Evolutionary conservation across 2,797 vertebrate genomes (phyloP).

Genomic region (Epinephelus awoara): DNA sequence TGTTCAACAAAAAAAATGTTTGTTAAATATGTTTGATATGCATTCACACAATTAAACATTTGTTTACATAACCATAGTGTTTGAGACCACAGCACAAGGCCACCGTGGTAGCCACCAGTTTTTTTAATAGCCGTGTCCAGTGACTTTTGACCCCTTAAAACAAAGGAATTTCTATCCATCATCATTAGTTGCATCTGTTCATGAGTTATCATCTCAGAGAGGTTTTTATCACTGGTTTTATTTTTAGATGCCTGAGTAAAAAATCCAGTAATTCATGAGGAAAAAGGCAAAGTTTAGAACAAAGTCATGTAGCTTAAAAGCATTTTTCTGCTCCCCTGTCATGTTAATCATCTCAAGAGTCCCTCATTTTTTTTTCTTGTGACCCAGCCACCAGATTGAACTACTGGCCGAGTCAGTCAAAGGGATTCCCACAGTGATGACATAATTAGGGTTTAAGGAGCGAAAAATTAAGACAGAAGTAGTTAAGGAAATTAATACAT

Average conservation of each 20-base stretch:
- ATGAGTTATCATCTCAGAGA: not conserved
- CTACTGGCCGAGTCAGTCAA: not conserved
- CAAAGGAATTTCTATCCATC: not conserved
- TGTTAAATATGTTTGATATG: conserved; percentile 82
- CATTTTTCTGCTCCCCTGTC: not conserved
- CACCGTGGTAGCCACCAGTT: not conserved
- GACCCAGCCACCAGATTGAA: not conserved
- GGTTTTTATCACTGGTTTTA: not conserved
- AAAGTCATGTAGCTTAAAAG: not conserved
- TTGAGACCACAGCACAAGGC: conserved; percentile 22
- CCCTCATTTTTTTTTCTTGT: conserved; percentile 2
- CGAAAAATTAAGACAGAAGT: not conserved
- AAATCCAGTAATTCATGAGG: not conserved
- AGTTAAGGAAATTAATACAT: not conserved
- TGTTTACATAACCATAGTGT: conserved; percentile 65
- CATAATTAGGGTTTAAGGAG: not conserved
- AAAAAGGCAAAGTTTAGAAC: not conserved
- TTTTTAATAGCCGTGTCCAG: not conserved
- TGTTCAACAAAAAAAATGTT: conserved; percentile 62
- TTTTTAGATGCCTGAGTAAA: not conserved
- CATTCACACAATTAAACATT: conserved; percentile 80
- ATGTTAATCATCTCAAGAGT: not conserved
- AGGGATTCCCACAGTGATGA: not conserved
- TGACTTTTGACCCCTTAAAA: not conserved
- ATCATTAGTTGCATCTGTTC: not conserved